These are phyloP conservation scores for Phoenicopterus ruber DNA, from an alignment of 2,113 vertebrate species.

Conservation along the genomic window DNA sequence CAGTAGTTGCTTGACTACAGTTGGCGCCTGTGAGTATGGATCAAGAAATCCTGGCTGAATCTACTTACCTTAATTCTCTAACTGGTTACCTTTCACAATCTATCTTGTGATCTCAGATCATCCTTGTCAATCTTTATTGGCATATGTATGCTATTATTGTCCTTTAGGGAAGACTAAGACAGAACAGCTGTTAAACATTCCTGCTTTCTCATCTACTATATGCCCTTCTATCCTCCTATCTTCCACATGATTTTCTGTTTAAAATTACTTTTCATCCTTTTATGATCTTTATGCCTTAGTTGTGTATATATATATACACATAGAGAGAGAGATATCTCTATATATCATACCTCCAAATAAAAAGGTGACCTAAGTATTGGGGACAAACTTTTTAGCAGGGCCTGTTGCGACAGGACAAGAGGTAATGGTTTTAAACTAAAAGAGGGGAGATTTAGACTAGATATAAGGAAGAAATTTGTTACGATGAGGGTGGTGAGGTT, in stretches of 20 bases:
- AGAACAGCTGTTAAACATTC: not conserved
- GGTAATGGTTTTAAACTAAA: too few relatives aligned
- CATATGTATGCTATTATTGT: not conserved
- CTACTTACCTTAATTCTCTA: not conserved
- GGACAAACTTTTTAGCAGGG: too few relatives aligned
- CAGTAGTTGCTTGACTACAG: not conserved
- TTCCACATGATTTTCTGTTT: not conserved
- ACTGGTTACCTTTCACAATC: conserved; percentile 2
- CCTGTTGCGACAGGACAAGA: too few relatives aligned
- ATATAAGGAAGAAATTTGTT: too few relatives aligned
- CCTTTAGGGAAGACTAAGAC: not conserved
- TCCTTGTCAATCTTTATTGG: not conserved
- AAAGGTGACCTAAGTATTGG: not conserved
- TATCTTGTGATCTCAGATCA: not conserved
- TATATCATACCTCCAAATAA: not conserved
- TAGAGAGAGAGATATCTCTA: too few relatives aligned
- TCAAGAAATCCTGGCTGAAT: not conserved
- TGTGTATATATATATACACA: not conserved
- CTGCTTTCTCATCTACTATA: not conserved
- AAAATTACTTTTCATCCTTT: not conserved
- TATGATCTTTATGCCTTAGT: not conserved
- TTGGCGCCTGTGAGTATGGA: not conserved
- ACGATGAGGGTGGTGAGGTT: too few relatives aligned
- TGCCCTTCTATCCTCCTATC: not conserved
- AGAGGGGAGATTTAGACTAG: too few relatives aligned